These are phyloP conservation scores for Microtus obscurus DNA, from an alignment of 2,797 vertebrate species.

Conservation along the genomic window DNA sequence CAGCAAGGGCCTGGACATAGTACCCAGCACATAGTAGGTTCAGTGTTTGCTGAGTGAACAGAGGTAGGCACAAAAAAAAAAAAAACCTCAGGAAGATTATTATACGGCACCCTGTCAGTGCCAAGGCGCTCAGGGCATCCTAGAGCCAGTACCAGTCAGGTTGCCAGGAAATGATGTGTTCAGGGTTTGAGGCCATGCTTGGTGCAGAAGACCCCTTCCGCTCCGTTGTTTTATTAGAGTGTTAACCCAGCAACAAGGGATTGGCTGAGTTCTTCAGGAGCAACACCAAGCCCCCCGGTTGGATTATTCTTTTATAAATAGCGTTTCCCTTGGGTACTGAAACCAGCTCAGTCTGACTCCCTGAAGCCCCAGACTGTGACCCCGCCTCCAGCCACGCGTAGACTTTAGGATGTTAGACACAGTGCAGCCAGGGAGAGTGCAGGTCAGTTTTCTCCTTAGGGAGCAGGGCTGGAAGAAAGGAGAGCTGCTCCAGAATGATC, in stretches of 20 bases:
- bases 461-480: background rate
- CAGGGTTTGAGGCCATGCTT: background rate
- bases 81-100: background rate
- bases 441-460: background rate
- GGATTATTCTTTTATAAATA: background rate
- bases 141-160: background rate
- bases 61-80: background rate
- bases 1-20: background rate
- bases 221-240: too few relatives aligned
- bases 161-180: background rate
- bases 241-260: background rate
- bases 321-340: background rate
- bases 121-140: background rate
- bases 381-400: background rate
- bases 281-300: too few relatives aligned
- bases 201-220: background rate
- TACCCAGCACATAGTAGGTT: slow-evolving; percentile 15
- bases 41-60: background rate
- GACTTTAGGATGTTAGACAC: background rate
- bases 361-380: background rate
- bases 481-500: background rate
- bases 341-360: background rate
- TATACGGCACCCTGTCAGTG: background rate
- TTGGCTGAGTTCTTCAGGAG: background rate
- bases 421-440: too few relatives aligned